Conservation (phyloP, 2,888 invertebrate genomes). For the Steinernema hermaphroditum region DNA sequence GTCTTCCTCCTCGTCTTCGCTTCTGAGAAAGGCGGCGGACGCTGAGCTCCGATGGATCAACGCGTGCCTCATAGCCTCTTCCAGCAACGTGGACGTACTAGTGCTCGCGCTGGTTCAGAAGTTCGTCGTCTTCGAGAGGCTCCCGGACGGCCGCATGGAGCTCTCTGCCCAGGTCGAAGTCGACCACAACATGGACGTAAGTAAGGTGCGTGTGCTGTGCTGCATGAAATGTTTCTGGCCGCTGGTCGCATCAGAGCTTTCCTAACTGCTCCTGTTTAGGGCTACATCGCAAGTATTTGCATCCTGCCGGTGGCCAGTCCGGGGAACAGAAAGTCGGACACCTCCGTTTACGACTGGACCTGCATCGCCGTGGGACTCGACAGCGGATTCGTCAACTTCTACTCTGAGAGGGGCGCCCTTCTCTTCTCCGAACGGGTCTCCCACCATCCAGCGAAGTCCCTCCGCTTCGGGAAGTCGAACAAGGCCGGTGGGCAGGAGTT, state of each 20-base stretch:
- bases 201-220: constrained; percentile 6
- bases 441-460: constrained; percentile 41
- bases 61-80: constrained; percentile 37
- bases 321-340: constrained; percentile 40
- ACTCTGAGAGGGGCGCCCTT: constrained; percentile 58
- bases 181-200: constrained; percentile 17
- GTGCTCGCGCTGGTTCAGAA: constrained; percentile 43
- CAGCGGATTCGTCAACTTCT: constrained; percentile 45
- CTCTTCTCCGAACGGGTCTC: constrained; percentile 57
- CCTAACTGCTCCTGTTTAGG: too few relatives aligned
- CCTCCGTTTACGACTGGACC: constrained; percentile 45
- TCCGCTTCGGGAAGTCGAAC: constrained; percentile 51
- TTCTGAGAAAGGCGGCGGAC: not conserved
- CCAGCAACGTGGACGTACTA: constrained; percentile 43
- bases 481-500: constrained; percentile 52
- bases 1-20: constrained; percentile 10
- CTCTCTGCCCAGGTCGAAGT: constrained; percentile 29
- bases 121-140: constrained; percentile 42
- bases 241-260: too few relatives aligned
- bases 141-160: constrained; percentile 18
- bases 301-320: constrained; percentile 43
- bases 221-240: not conserved
- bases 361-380: constrained; percentile 43
- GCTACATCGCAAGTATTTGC: constrained; percentile 39
- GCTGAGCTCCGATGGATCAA: constrained; percentile 39